Evolutionary conservation across 1,140 invertebrate species (phyloP), one percentile per base, ranked within the genome.

Genomic region (Drosophila setifemur): DNA sequence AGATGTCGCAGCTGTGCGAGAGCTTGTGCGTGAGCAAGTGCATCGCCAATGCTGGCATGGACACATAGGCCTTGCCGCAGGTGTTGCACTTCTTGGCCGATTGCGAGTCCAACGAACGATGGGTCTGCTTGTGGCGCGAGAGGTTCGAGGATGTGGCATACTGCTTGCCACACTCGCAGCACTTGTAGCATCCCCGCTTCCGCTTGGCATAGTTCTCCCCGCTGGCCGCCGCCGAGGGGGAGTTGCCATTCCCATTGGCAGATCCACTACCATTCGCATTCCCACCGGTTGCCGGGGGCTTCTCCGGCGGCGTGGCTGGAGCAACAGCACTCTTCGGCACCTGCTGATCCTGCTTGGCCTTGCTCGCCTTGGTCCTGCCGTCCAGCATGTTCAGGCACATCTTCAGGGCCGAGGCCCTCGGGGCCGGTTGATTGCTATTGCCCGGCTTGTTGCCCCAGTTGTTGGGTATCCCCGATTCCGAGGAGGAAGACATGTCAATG

Each of bases 41-140:
- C 98, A 99, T 99, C 8, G 97, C 97, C 39, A 99, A 91, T 0
- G 98, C 98, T 0, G 98, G 98, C 98, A 99, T 99, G 69, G 96
- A 97, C 8, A 99, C 98, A 91, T 99, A 99, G 0, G 96, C 96
- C 90, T 99, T 98, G 52, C 96, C 96, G 89, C 98, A 99, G 33
- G 97, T 96, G 55, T 95, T 94, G 91, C 98, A 99, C 79, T 97
- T 96, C 90, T 98, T 98, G 2, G 98, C 98, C 54, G 95, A 95
- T 63, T 96, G 94, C 0, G 97, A 98, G 89, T 99, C 97, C 14
- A 98, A 93, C 77, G 96, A 97, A 11, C 98, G 94, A 87, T 99
- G 98, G 0, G 97, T 99, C 91, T 99, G 98, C 89, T 99, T 99
- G 92, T 99, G 98, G 33, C 98, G 93, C 9, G 97, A 98, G 37